Evolutionary conservation across 2,797 vertebrate genomes (phyloP), one percentile per base, ranked within the genome.

Genomic region (Cyclopterus lumpus): DNA sequence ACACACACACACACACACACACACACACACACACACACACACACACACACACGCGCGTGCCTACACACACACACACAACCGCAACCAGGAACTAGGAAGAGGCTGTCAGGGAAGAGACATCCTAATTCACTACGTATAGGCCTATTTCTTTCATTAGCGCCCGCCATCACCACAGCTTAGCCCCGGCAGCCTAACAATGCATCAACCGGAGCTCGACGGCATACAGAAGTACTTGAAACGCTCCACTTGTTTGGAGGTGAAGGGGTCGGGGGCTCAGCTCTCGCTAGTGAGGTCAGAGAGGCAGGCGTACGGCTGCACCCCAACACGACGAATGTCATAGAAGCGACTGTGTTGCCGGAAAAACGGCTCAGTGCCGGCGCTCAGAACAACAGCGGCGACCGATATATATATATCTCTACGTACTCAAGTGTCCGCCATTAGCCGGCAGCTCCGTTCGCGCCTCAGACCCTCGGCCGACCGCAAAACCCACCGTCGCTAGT

Each of bases 141-240:
- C 76, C 74, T 79, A 77, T 85, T 89, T 84, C 81, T 89, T 90
- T 89, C 88, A 91, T 93, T 92, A 92, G 77, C 49, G 9, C 53
- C 67, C 71, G 22, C 81, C 83, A 62, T 80, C 55, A 26, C 44
- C 28, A 85, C 83, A 81, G 82, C 70, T 66, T 68, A 79, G 80
- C 75, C 79, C 46, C 84, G 40, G 81, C 83, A 80, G 90, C 66
- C 67, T 71, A 80, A 86, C 90, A 84, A 88, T 84, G 78, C 72
- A 84, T 89, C 80, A 89, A 71, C 71, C 28, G 30, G 67, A 79
- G 79, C 75, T 62, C 9, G 81, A 77, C 62, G 15, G 74, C 68
- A 62, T 20, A 61, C 59, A 70, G 84, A 84, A 76, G 71, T 71
- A 61, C 73, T 86, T 48, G 72, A 83, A 79, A 80, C 11, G 76